These are phyloP conservation scores for Xiphydria camelus DNA, from an alignment of 2,888 invertebrate genomes.

Conservation along the genomic window DNA sequence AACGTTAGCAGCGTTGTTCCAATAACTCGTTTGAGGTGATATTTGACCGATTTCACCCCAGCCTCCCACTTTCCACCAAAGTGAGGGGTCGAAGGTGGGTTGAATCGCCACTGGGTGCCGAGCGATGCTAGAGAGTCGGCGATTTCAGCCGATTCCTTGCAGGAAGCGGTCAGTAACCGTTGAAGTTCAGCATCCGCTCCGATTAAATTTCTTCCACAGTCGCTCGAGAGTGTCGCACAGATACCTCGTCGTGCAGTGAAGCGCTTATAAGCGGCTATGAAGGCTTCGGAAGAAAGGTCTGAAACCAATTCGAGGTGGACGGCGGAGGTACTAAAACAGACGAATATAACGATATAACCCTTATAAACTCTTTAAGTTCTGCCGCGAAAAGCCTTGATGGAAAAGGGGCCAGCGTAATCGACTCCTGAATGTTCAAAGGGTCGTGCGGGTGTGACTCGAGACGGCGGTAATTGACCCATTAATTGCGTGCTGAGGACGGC, in stretches of 20 bases:
- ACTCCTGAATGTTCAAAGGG: constrained; percentile 29
- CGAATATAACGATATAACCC: constrained; percentile 25
- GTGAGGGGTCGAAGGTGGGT: constrained; percentile 34
- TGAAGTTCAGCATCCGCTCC: constrained; percentile 16
- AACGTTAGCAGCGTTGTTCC: constrained; percentile 24
- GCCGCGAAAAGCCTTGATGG: constrained; percentile 14
- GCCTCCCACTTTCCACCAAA: constrained; percentile 40
- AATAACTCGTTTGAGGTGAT: constrained; percentile 25
- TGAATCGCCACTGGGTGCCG: constrained; percentile 32
- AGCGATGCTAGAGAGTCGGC: constrained; percentile 3
- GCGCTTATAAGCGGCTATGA: constrained; percentile 23
- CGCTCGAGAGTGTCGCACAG: constrained; percentile 9
- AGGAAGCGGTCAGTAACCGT: not conserved
- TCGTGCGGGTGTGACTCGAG: constrained; percentile 23
- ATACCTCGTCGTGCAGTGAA: constrained; percentile 24
- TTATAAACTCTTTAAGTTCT: constrained; percentile 18
- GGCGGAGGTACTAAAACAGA: constrained; percentile 31
- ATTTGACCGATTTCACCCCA: constrained; percentile 34
- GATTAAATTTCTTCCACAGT: constrained; percentile 16
- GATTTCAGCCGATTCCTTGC: not conserved
- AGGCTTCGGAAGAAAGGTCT: constrained; percentile 19
- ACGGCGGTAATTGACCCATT: constrained; percentile 34
- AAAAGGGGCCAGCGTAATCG: constrained; percentile 32
- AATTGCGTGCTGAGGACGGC: constrained; percentile 17
- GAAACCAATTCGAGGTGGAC: constrained; percentile 28